Conservation (phyloP, 2,113 vertebrate species). For the Ameiurus melas region DNA sequence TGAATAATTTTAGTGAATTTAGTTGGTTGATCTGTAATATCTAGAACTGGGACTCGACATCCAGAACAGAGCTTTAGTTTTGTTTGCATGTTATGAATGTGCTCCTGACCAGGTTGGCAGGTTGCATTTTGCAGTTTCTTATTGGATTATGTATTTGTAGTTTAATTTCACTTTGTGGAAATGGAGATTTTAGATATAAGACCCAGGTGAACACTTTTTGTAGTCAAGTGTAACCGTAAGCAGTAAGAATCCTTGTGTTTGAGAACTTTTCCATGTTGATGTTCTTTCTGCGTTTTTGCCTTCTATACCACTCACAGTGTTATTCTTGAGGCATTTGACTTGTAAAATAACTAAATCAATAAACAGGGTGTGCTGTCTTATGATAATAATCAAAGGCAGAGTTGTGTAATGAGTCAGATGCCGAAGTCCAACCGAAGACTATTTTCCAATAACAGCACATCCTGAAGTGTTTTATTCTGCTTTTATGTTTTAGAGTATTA, state of each 20-base stretch:
- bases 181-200: neutral
- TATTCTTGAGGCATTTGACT: neutral
- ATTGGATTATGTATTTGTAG: neutral
- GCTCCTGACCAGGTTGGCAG: neutral
- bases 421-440: neutral
- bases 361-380: neutral
- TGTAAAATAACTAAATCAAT: neutral
- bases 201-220: neutral
- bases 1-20: neutral
- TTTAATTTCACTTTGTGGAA: neutral
- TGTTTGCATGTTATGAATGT: neutral
- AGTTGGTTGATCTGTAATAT: too few relatives aligned
- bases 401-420: neutral
- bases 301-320: neutral
- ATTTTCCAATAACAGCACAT: neutral
- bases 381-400: neutral
- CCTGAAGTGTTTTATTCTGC: neutral
- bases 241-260: neutral
- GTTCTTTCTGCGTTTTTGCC: neutral
- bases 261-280: neutral
- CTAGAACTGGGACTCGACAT: neutral
- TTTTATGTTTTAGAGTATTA: neutral
- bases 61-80: neutral
- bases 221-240: neutral
- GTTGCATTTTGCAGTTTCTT: neutral